A percentile compares a stretch with the other conserved stretches of the same genome.
phyloP scores from a whole-genome alignment of 2,888 invertebrate species.

The Willowsia nigromaculata region DNA sequence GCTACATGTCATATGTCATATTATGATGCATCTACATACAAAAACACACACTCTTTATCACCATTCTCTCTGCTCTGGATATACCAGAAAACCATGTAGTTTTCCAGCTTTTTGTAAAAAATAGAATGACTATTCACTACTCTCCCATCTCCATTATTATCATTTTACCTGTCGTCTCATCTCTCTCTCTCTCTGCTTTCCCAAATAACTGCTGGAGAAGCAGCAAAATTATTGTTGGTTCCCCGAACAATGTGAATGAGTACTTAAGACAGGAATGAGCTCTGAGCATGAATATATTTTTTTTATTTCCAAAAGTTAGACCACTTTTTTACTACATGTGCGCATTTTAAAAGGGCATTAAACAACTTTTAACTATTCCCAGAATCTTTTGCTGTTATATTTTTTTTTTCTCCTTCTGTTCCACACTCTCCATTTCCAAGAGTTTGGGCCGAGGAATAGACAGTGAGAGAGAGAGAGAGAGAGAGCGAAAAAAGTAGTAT shows the following conservation, averaged over 20 bases:
- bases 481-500: neutral
- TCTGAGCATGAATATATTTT: neutral
- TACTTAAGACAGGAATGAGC: neutral
- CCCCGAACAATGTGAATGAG: too few species aligned
- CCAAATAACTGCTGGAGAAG: neutral
- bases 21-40: too few species aligned
- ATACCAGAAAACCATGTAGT: neutral
- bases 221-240: neutral
- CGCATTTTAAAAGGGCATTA: constrained; percentile 1
- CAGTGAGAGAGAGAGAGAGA: neutral
- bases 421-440: neutral
- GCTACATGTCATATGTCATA: neutral
- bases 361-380: constrained; percentile 12
- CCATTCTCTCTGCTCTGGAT: too few species aligned
- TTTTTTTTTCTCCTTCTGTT: neutral
- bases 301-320: neutral
- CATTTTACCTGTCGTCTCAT: neutral
- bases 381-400: too few species aligned
- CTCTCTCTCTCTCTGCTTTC: neutral
- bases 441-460: neutral
- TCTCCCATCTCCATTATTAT: neutral
- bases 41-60: too few species aligned
- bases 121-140: neutral
- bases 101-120: neutral
- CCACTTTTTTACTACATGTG: neutral